Evolutionary conservation across 2,888 invertebrate species (phyloP), one percentile per base, ranked within the genome.

Genomic region (Drosophila melanocephala): DNA sequence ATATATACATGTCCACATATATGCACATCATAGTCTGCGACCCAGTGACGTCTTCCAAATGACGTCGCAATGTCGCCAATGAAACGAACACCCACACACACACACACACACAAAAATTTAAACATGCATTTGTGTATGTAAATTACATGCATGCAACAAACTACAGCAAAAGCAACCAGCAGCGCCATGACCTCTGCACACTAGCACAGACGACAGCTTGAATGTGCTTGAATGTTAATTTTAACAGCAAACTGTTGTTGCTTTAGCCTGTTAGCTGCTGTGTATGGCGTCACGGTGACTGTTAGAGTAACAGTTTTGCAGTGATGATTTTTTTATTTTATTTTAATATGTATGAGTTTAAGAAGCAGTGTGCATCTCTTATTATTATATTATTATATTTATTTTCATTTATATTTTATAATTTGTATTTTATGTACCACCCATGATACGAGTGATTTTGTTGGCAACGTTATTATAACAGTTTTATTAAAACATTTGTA

Each of bases 41-140:
- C 80, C 80, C 47, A 80, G 80, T 80, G 80, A 80, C 80, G 79
- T 79, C 67, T 77, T 62, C 67, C 30, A 68, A 59, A 58, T 79
- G 79, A 79, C 79, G 79, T 79, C 52, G 78, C 68, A 72, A 78
- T 72, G 71, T 72, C 72, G 69, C 63, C 66, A 64, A 53, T 47
- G 26, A 19, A 60, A n/a, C 19, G 28, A 60, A n/a, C 33, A 57
- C 5, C 35, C 35, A 52, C 28, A 33, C 26, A 14, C 14, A 22
- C 35, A 19, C 32, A 33, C 26, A 9, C 9, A 26, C 37, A 37
- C 3, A 37, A 5, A 26, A 47, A 12, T n/a, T 26, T 37, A 7
- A 3, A 22, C 14, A 26, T 53, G 37, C 32, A 39, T 37, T n/a
- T 39, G 50, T 53, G n/a, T 26, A 50, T 61, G 47, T 50, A 42